Evolutionary conservation across 2,888 invertebrate genomes (phyloP).

Genomic region (Megaustenia siamemsis): DNA sequence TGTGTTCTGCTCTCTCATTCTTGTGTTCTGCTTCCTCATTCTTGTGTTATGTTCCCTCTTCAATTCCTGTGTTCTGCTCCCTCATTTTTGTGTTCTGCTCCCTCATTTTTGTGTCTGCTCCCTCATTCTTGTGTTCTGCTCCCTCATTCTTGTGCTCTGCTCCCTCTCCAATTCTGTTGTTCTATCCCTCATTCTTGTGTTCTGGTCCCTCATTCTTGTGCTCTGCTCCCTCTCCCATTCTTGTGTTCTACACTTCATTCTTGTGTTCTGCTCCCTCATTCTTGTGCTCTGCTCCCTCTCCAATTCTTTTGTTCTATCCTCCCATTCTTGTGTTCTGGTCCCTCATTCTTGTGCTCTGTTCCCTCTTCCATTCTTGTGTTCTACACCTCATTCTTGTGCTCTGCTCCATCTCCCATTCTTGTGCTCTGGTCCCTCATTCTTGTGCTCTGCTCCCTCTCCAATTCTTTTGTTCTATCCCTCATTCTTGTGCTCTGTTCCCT

Average conservation of each 20-base stretch:
- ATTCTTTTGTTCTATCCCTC: not conserved
- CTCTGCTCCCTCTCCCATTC: no score
- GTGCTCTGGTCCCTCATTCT: no score
- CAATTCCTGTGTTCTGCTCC: not conserved
- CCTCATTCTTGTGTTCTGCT: not conserved
- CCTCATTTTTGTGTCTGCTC: no score
- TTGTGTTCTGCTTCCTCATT: not conserved
- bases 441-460: no score
- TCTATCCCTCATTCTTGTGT: not conserved
- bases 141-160: not conserved
- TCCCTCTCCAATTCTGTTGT: not conserved
- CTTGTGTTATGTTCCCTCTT: not conserved
- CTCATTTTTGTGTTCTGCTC: not conserved
- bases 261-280: conserved; percentile 16
- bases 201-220: no score
- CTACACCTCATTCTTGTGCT: conserved; percentile 2
- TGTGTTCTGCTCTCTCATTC: not conserved
- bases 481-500: not conserved
- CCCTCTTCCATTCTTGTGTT: not conserved
- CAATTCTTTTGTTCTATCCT: not conserved
- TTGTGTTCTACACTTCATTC: conserved; percentile 17
- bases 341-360: no score
- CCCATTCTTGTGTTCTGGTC: no score
- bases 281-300: no score
- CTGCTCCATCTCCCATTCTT: no score